A percentile compares a stretch with the other conserved stretches of the same genome.
Conservation (phyloP, 2,888 invertebrate species). For the Heliconius aoede region DNA sequence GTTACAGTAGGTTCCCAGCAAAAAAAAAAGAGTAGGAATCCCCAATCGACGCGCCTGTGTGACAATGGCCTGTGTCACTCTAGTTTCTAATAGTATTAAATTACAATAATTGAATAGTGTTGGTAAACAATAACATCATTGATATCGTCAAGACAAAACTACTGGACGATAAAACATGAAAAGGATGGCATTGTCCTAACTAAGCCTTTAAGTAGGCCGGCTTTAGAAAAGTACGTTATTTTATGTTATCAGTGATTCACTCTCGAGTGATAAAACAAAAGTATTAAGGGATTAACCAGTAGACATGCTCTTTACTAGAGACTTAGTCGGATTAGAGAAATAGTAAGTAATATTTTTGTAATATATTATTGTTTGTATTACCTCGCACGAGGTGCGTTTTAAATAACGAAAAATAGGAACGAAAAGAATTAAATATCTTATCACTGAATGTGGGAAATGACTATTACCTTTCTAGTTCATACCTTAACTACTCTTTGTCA, state of each 20-base stretch:
- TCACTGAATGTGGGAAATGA: background rate
- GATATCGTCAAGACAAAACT: background rate
- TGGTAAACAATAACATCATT: background rate
- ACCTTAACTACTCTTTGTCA: background rate
- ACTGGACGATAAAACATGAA: slow-evolving; percentile 12
- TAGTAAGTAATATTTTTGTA: too few species aligned
- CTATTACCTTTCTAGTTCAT: background rate
- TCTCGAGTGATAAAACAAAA: slow-evolving; percentile 6
- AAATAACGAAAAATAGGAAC: background rate
- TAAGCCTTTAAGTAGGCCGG: slow-evolving; percentile 22
- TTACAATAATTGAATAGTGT: background rate
- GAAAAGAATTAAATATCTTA: background rate
- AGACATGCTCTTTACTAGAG: background rate
- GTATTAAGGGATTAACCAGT: background rate
- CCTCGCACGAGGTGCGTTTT: background rate
- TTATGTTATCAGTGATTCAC: slow-evolving; percentile 16
- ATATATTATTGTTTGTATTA: too few species aligned
- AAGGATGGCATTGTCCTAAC: slow-evolving; percentile 9
- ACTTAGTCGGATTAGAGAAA: background rate
- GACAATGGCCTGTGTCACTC: too few species aligned
- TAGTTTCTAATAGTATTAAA: too few species aligned
- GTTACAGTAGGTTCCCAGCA: too few species aligned
- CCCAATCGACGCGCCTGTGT: too few species aligned
- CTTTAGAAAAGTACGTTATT: slow-evolving; percentile 3
- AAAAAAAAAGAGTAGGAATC: too few species aligned